A percentile compares a stretch with the other conserved stretches of the same genome.
Conservation (phyloP, 2,888 invertebrate species). For the Microplitis deprimator region DNA sequence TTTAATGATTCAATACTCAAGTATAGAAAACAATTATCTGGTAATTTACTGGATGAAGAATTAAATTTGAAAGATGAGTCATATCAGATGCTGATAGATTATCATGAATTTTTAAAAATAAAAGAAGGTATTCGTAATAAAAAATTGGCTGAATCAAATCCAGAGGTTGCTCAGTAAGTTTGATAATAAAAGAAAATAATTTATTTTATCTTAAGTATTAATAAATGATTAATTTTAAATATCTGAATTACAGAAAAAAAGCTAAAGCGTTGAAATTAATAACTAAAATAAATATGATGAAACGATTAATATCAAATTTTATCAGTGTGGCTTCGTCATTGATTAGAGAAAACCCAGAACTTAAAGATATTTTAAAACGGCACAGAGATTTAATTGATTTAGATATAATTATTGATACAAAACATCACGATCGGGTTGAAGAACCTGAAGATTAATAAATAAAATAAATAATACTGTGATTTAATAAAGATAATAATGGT, state of each 20-base stretch:
- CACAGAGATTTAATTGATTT: constrained; percentile 49
- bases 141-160: constrained; percentile 50
- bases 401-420: constrained; percentile 49
- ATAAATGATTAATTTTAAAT: constrained; percentile 7
- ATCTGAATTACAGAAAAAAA: constrained; percentile 46
- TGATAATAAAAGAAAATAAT: not conserved
- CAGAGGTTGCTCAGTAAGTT: constrained; percentile 48
- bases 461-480: no score
- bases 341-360: constrained; percentile 34
- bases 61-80: constrained; percentile 40
- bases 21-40: constrained; percentile 29
- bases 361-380: constrained; percentile 42
- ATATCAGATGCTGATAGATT: constrained; percentile 40
- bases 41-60: constrained; percentile 24
- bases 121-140: constrained; percentile 44
- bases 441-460: constrained; percentile 10
- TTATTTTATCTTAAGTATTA: not conserved
- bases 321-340: constrained; percentile 40
- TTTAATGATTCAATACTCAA: constrained; percentile 45
- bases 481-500: no score
- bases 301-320: constrained; percentile 50
- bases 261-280: constrained; percentile 44
- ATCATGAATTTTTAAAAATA: constrained; percentile 47
- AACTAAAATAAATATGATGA: constrained; percentile 53
- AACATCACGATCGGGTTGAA: constrained; percentile 4